Evolutionary conservation across 2,888 invertebrate species (phyloP).

Genomic region (Sympetrum striolatum): DNA sequence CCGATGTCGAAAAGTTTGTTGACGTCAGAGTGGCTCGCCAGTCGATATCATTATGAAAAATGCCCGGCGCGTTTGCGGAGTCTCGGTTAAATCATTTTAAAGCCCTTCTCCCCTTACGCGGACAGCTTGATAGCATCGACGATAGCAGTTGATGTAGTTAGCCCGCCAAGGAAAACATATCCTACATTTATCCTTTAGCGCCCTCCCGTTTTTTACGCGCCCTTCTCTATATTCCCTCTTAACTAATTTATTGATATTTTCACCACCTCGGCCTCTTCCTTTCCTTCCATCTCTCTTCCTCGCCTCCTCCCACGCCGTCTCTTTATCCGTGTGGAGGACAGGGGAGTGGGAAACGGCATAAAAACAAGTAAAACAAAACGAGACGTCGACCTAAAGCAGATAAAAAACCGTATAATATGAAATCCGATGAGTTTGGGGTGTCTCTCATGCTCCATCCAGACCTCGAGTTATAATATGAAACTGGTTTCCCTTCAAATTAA

Average conservation of each 20-base stretch:
- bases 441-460: background rate
- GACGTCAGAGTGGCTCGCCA: background rate
- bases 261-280: background rate
- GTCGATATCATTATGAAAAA: constrained; percentile 32
- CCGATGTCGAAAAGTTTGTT: constrained; percentile 11
- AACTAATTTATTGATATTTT: constrained; percentile 8
- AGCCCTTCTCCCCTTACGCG: constrained; percentile 30
- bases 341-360: background rate
- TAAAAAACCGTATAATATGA: background rate
- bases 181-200: background rate
- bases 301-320: background rate
- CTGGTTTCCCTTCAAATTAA: background rate
- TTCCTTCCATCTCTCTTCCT: background rate
- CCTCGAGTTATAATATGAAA: background rate
- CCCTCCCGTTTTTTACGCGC: background rate
- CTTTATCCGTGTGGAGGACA: background rate
- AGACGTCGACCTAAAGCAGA: background rate
- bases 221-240: background rate
- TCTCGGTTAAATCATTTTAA: constrained; percentile 17
- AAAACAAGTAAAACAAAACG: background rate
- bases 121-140: background rate
- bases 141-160: constrained; percentile 1
- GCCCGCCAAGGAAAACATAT: background rate
- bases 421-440: constrained; percentile 8
- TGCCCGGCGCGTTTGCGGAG: background rate